phyloP scores from a whole-genome alignment of 2,888 invertebrate species.

The Philereme transversata region DNA sequence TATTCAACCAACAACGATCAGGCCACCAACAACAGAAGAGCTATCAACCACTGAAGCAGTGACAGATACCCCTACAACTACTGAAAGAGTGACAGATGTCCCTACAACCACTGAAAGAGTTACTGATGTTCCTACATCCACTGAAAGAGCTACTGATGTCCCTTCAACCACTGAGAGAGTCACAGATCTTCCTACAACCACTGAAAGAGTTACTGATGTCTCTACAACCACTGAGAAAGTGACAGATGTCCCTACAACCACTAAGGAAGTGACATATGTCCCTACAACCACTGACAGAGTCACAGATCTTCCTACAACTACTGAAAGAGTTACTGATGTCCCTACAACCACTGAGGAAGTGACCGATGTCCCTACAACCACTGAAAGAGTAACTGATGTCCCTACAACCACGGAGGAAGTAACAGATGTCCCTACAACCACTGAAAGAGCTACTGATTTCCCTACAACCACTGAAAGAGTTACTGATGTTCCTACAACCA shows the following conservation, averaged over 20 bases:
- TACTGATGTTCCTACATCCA: slow-evolving; percentile 1
- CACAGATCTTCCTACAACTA: slow-evolving; percentile 6
- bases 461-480: background rate
- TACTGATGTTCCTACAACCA: background rate
- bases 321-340: background rate
- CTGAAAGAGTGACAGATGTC: slow-evolving; percentile 9
- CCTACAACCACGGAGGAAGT: background rate
- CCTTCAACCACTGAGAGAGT: slow-evolving; percentile 4
- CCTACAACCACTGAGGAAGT: slow-evolving; percentile 9
- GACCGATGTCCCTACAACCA: background rate
- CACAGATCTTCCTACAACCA: too few relatives aligned
- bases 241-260: slow-evolving; percentile 6
- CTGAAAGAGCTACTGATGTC: slow-evolving; percentile 6
- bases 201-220: background rate
- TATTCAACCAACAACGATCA: slow-evolving; percentile 6
- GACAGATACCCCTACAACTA: slow-evolving; percentile 10
- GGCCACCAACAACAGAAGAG: slow-evolving; percentile 3
- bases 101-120: slow-evolving; percentile 9
- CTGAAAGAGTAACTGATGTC: background rate
- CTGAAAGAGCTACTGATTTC: background rate
- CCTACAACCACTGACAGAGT: slow-evolving; percentile 3
- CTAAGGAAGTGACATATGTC: slow-evolving; percentile 8
- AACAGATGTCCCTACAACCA: background rate
- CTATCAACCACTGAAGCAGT: slow-evolving; percentile 12
- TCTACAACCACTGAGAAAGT: background rate